Evolutionary conservation across 2,113 vertebrate genomes (phyloP), one percentile per base, ranked within the genome.

Genomic region (Myiozetetes cayanensis): DNA sequence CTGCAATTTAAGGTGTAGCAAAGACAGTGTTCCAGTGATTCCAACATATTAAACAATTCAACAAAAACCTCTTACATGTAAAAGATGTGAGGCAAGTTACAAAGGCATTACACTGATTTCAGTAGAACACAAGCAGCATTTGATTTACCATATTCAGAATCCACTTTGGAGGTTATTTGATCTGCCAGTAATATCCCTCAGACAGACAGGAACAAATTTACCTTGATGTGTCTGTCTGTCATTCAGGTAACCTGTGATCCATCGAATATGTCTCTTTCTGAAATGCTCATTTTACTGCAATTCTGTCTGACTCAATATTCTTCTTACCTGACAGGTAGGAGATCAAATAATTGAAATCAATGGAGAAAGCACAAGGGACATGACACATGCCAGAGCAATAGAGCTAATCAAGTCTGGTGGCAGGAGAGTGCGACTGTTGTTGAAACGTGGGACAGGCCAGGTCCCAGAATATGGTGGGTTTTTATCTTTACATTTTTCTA

Each of bases 281-380:
- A 95, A 97, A 96, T 8, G 5, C 39, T 96, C 66, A 52, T 86
- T 96, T 94, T 93, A 58, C 82, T 95, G 80, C 83, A 88, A 37
- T 94, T 63, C 89, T 96, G 70, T 85, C 84, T 98, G 72, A 98
- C 73, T 94, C 94, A 65, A 78, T 96, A 83, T 89, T 85, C 92
- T 94, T 96, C 88, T 97, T 91, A 89, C 91, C 91, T 95, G 95
- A 92, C 98, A 99, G 99, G 99, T 99, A 77, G 99, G 99, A 76
- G 99, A 99, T 98, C 99, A 99, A 96, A 99, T 99, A 98, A 99
- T 99, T 87, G 99, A 99, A 98, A 99, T 99, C 97, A 99, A 99
- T 76, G 99, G 99, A 75, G 99, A 99, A 96, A 99, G 97, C 98
- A 99, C 99, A 72, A 98, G 99, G 89, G 99, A 99, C 96, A 99